Base-by-base conservation (phyloP, 2,888 invertebrate species). In the Hoplodrina blanda region DNA sequence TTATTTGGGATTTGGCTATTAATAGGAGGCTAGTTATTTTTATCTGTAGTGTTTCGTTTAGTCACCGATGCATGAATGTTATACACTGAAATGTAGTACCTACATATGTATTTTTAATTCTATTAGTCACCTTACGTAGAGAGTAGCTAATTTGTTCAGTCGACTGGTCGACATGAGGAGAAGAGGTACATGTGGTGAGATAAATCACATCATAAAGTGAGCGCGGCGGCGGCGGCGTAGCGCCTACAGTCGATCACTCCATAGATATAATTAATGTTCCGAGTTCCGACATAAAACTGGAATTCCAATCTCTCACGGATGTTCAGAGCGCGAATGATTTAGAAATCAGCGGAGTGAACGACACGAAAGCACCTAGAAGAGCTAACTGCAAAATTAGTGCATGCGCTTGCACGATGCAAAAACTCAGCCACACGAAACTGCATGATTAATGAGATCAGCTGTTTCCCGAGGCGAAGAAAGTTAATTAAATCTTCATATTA, bases 291-390 rank as follows among this genome's bases (percentile, higher is more conserved):
- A 86, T 88, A 87, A 88, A 91, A 91, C 86, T 88, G 85, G 88
- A 90, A 91, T 93, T 91, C 87, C 89, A 89, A 91, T 92, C 88
- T 91, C 90, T 92, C 92, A 86, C 93, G 93, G 91, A 91, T 92
- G 88, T 88, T 89, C 82, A 83, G 78, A 84, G 80, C 86, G 85
- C 87, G 85, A 85, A 86, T 86, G 87, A 83, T 88, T 91, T 92
- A 93, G 93, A 94, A 94, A 94, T 90, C 92, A 89, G 89, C 78
- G 81, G 84, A 90, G 86, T 88, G 89, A 91, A 88, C 90, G 88
- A 89, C 90, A 89, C 89, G 90, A 91, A 89, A 89, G 89, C 91
- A 86, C 87, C 85, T 86, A 88, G 76, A 69, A 73, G 82, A 86
- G 82, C 82, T 80, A 75, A 83, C 86, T 86, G 84, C 84, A 86